phyloP scores from a whole-genome alignment of 2,888 invertebrate species.

The Lasioglossum zephyrum region DNA sequence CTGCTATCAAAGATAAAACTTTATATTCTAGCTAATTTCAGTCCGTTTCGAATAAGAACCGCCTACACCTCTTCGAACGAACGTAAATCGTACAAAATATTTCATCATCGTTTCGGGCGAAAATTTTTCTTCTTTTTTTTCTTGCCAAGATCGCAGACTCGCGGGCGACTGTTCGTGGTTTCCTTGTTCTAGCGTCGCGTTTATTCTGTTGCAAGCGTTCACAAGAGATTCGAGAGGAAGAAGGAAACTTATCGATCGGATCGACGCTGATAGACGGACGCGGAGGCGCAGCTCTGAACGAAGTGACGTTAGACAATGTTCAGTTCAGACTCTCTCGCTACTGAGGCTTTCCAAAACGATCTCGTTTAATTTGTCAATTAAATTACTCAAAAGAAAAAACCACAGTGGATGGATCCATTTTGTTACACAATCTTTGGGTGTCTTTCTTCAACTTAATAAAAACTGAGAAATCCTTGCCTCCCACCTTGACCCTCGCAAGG shows the following conservation, averaged over 20 bases:
- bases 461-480: not conserved
- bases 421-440: too few relatives aligned
- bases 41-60: conserved; percentile 10
- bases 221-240: conserved; percentile 26
- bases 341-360: not conserved
- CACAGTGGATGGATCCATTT: too few relatives aligned
- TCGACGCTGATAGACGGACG: conserved; percentile 18
- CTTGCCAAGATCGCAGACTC: not conserved
- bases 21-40: conserved; percentile 17
- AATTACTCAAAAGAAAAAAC: too few relatives aligned
- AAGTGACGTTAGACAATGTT: not conserved
- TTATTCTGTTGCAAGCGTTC: not conserved
- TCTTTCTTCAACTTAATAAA: not conserved
- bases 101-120: conserved; percentile 3
- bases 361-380: not conserved
- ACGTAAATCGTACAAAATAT: conserved; percentile 32
- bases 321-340: not conserved
- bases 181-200: not conserved
- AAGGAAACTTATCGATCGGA: not conserved
- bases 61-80: conserved; percentile 20
- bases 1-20: conserved; percentile 16
- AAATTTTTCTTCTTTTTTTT: not conserved
- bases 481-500: not conserved
- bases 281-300: not conserved
- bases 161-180: not conserved